A percentile compares a stretch with the other conserved stretches of the same genome.
These are phyloP conservation scores for Hypolimnas misippus DNA, from an alignment of 2,888 invertebrate genomes.

Conservation along the genomic window DNA sequence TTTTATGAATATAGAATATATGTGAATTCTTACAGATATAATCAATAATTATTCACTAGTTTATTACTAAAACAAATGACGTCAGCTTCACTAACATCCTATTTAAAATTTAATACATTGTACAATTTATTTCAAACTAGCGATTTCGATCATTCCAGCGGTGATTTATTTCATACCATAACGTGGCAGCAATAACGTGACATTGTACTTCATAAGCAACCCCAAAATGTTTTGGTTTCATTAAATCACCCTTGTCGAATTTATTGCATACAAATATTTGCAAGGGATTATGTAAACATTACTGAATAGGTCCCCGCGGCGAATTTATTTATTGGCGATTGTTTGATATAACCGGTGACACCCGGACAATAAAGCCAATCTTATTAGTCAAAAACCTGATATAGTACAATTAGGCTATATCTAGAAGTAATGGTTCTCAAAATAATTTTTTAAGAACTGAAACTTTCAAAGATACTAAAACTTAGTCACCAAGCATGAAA, in stretches of 20 bases:
- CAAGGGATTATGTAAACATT: constrained; percentile 65
- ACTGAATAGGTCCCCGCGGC: constrained; percentile 60
- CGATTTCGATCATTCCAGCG: constrained; percentile 19
- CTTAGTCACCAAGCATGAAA: too few species aligned
- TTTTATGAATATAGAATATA: too few species aligned
- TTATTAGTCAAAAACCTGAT: constrained; percentile 5
- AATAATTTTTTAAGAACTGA: too few species aligned
- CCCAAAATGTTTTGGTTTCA: constrained; percentile 70
- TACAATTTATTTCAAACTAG: neutral
- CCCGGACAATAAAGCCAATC: constrained; percentile 15
- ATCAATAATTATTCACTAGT: too few species aligned
- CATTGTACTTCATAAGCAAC: constrained; percentile 45
- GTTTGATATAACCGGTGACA: constrained; percentile 54
- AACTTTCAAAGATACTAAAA: too few species aligned
- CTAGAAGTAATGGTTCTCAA: neutral
- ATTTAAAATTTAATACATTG: neutral
- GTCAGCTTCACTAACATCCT: too few species aligned
- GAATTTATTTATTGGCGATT: constrained; percentile 71
- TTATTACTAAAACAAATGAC: too few species aligned
- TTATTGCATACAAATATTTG: constrained; percentile 69
- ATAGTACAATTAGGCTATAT: neutral
- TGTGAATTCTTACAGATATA: too few species aligned
- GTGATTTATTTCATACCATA: constrained; percentile 39
- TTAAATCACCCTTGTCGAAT: constrained; percentile 68
- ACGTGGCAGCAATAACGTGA: constrained; percentile 36